Base-by-base conservation (phyloP, 2,113 vertebrate genomes). In the Microcebus griseorufus region DNA sequence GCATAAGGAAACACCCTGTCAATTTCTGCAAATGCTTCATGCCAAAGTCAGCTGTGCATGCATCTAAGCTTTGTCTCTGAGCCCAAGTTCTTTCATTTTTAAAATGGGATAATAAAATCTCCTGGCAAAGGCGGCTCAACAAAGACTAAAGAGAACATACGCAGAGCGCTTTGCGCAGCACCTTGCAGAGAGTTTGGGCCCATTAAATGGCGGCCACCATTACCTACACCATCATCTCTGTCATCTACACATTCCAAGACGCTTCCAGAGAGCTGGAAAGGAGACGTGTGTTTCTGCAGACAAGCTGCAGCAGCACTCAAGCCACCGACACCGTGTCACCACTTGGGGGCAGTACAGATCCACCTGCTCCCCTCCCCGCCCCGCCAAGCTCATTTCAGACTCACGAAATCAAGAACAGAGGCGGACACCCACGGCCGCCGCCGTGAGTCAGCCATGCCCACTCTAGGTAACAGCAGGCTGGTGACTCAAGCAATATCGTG, bases 291-390 rank as follows among this genome's bases (percentile, higher is more conserved):
- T n/a, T n/a, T n/a, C n/a, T n/a, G n/a, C n/a, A n/a, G n/a, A n/a
- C n/a, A n/a, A 29, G 39, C 23, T 0, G 0, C 48, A 0, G 7
- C 39, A 0, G 27, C 0, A 2, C 16, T 20, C 17, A 9, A 5
- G 0, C 16, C 70, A 80, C 80, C 11, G 22, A 60, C 48, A 1
- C 29, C 11, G 4, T 13, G 23, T 10, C 10, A 75, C 98, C 98
- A 96, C 29, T 0, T 0, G 98, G 94, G 96, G 98, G 98, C 98
- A 98, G 97, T 58, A 95, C 89, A 8, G 42, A 83, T 29, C 92
- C 92, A 85, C 18, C 20, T 32, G 11, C 51, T 18, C 17, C 9
- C 29, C 32, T n/a, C 55, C 82, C 78, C 29, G 3, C 16, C 37
- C 62, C 3, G 0, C 18, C 32, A 67, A 94, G 11, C 78, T 32